Evolutionary conservation across 2,113 vertebrate species (phyloP).

Genomic region (Heterocephalus glaber): DNA sequence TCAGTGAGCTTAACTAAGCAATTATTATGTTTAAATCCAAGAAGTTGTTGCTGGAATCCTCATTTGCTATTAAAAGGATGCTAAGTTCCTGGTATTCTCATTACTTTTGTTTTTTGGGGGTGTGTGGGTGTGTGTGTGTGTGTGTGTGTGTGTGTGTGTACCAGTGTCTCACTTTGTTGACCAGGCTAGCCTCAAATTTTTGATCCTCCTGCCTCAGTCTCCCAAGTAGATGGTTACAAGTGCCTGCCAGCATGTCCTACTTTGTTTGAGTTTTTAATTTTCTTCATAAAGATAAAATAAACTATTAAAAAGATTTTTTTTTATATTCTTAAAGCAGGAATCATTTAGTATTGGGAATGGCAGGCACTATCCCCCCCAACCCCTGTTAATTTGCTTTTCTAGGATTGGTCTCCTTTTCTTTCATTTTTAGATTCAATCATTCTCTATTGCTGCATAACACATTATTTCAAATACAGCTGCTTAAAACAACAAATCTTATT

Average conservation of each 20-base stretch:
- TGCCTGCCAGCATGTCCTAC: not conserved
- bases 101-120: not conserved
- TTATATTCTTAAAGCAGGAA: not conserved
- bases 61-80: not conserved
- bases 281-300: conserved; percentile 40
- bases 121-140: too few species aligned
- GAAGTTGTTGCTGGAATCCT: not conserved
- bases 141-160: too few species aligned
- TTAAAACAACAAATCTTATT: not conserved
- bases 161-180: not conserved
- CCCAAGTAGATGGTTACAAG: not conserved
- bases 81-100: not conserved
- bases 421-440: not conserved
- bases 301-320: not conserved
- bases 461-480: not conserved
- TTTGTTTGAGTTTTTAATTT: not conserved
- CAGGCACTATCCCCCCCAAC: not conserved
- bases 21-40: not conserved
- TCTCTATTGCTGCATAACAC: not conserved
- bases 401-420: not conserved
- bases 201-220: not conserved
- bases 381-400: not conserved
- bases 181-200: not conserved
- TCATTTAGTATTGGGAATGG: not conserved
- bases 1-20: not conserved